phyloP scores from a whole-genome alignment of 2,113 vertebrate genomes.

The Hemiprocne comata region DNA sequence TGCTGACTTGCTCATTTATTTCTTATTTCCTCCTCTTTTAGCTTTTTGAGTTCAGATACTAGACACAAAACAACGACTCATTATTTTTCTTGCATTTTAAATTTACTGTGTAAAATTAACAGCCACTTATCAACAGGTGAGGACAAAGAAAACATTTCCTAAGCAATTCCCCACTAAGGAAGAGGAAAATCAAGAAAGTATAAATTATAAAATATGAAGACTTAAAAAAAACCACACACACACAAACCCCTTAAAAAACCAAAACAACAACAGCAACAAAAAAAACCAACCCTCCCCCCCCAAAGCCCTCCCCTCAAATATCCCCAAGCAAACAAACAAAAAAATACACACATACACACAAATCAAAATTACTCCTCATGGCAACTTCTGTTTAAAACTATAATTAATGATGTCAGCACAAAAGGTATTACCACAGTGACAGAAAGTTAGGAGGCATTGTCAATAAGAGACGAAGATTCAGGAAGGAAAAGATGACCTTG shows the following conservation, averaged over 20 bases:
- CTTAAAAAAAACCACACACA: neutral
- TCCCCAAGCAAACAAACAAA: too few relatives aligned
- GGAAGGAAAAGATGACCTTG: neutral
- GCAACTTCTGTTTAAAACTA: neutral
- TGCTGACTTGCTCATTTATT: neutral
- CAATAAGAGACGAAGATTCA: neutral
- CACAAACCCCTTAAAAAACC: too few relatives aligned
- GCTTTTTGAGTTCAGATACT: neutral
- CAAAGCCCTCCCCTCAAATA: too few relatives aligned
- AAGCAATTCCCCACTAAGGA: fast-evolving
- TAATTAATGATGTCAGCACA: neutral
- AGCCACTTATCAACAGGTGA: fast-evolving
- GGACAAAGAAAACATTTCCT: neutral
- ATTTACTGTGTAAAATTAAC: neutral
- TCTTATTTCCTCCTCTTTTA: neutral
- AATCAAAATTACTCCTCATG: neutral
- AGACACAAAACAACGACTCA: neutral
- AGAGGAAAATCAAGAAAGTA: neutral
- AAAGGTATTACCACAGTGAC: neutral
- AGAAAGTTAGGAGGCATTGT: neutral
- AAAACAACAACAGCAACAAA: too few relatives aligned
- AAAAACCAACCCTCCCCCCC: too few relatives aligned
- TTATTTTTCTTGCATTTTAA: neutral
- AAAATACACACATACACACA: neutral
- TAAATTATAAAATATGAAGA: neutral